phyloP scores from a whole-genome alignment of 2,797 vertebrate genomes.

The Nasua narica region DNA sequence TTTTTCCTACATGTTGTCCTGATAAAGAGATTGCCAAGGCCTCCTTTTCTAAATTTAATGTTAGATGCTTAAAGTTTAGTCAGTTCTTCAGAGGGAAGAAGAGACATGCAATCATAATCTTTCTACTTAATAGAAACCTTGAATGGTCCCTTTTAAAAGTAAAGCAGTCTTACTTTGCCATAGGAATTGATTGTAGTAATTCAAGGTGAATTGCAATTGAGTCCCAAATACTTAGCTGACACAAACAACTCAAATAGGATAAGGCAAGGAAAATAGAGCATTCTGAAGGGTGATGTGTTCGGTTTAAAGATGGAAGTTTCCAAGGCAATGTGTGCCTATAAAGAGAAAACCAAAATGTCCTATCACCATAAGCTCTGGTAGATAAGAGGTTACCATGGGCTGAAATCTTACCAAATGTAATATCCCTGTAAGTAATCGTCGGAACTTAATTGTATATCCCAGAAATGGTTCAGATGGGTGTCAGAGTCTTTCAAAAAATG shows the following conservation, averaged over 20 bases:
- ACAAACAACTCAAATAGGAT: constrained; percentile 77
- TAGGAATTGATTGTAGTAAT: constrained; percentile 93
- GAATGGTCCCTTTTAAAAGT: constrained; percentile 86
- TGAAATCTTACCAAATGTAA: neutral
- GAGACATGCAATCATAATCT: constrained; percentile 84
- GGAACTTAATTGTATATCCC: neutral
- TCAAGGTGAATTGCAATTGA: constrained; percentile 86
- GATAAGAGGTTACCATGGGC: neutral
- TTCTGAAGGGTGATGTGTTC: constrained; percentile 68
- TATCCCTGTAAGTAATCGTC: neutral
- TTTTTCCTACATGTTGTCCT: neutral
- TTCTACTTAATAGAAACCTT: constrained; percentile 90
- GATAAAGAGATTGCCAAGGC: constrained; percentile 37
- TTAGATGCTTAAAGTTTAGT: constrained; percentile 70
- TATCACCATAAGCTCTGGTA: rapidly evolving
- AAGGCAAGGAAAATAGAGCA: neutral
- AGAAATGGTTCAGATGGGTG: neutral
- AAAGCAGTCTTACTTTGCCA: constrained; percentile 86
- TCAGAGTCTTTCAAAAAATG: neutral
- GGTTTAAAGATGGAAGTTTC: constrained; percentile 42
- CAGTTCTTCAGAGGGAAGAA: constrained; percentile 68
- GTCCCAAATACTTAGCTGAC: constrained; percentile 81
- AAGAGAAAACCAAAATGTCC: constrained; percentile 17
- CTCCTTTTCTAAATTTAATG: constrained; percentile 40
- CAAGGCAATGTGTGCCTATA: neutral